A percentile compares a stretch with the other conserved stretches of the same genome.
Conservation (phyloP, 2,113 vertebrate species). For the Rallus limicola region DNA sequence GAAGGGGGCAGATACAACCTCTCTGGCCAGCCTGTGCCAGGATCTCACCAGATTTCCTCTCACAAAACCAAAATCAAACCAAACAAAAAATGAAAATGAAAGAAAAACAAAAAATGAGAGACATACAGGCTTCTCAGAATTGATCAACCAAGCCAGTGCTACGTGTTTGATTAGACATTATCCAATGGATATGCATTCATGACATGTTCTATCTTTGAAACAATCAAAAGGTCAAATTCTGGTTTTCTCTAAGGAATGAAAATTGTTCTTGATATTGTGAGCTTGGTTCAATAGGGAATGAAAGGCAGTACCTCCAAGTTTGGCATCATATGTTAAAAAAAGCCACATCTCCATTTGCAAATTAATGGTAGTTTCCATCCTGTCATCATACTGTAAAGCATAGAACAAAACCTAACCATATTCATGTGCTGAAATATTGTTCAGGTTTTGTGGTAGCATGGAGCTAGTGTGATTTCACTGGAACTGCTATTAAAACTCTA, state of each 20-base stretch:
- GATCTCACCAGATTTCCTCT: not conserved
- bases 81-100: too few relatives aligned
- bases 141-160: not conserved
- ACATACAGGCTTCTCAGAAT: not conserved
- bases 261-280: not conserved
- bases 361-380: not conserved
- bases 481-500: not conserved
- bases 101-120: too few relatives aligned
- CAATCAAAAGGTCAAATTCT: not conserved
- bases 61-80: not conserved
- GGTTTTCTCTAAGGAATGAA: not conserved
- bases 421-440: not conserved
- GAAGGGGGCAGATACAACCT: too few relatives aligned
- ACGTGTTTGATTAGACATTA: not conserved
- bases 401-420: not conserved
- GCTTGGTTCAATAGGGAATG: not conserved
- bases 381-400: not conserved
- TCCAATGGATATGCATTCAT: not conserved
- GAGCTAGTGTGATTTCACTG: not conserved
- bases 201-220: not conserved
- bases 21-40: too few relatives aligned
- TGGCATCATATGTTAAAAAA: fast-evolving
- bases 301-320: not conserved
- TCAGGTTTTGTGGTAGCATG: not conserved
- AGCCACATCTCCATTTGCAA: not conserved